Evolutionary conservation across 2,888 invertebrate species (phyloP), one percentile per base, ranked within the genome.

Genomic region (Arctia plantaginis): DNA sequence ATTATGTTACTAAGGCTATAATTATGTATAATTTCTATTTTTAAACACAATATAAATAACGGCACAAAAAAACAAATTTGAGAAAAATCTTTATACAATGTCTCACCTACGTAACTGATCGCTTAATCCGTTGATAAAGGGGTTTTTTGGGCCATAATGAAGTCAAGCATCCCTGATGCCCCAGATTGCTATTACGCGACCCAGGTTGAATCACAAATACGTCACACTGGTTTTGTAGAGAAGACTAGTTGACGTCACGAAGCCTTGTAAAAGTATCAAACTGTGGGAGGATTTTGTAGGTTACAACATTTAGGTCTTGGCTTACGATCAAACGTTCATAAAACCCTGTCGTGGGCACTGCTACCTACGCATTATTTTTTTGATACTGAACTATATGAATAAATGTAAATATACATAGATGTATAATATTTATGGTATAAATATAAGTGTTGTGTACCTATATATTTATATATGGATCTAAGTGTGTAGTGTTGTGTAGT

Each of bases 251-350:
- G 74, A 83, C 84, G 75, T 83, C 79, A 83, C 72, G 41, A 72
- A 66, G 76, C 69, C 79, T 73, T 78, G 70, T 79, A 77, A 85
- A 83, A 75, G 74, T 66, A 62, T 72, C 83, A 74, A 79, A 77
- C 35, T 55, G 76, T 79, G 69, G 76, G 83, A 55, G 72, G 77
- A 74, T 73, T 69, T 72, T 51, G 74, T 77, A 81, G 81, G 78
- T 72, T 81, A 77, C 59, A 76, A 79, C 77, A 81, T 85, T 79
- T 83, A 81, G 81, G 72, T 76, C 74, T 85, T 83, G 84, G 85
- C 83, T 70, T 74, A 68, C 69, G 74, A 83, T 82, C 83, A 83
- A 83, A 66, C 12, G 12, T 72, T 79, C 81, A 66, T 83, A 81
- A 83, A 83, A 83, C 51, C 0, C 44, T 8, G 70, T 44, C 13